Conservation (phyloP, 35 echinoderm and acorn worm species). For the Lytechinus pictus region DNA sequence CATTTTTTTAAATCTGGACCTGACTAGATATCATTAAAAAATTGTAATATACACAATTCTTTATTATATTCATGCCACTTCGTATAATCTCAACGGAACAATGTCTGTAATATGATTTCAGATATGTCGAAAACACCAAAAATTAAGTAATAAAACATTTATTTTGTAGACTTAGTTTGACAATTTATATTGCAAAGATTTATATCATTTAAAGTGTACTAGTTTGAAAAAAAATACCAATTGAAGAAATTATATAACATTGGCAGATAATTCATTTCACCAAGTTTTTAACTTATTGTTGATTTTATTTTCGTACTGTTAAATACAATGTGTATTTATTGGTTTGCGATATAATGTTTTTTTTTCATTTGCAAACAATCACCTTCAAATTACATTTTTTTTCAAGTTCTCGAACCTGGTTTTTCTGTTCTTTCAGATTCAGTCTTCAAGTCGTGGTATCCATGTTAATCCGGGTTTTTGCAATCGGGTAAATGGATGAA, state of each 20-base stretch:
- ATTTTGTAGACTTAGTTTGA: background rate
- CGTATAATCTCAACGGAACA: background rate
- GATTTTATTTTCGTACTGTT: too few relatives aligned
- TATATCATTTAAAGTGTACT: background rate
- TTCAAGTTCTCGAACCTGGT: too few relatives aligned
- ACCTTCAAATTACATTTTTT: too few relatives aligned
- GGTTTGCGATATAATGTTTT: too few relatives aligned
- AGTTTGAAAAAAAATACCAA: background rate
- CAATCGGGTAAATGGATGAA: too few relatives aligned
- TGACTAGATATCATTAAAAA: background rate
- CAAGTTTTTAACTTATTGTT: background rate
- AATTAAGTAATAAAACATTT: background rate
- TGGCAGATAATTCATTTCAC: background rate
- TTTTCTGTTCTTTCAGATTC: too few relatives aligned
- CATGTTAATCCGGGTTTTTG: too few relatives aligned
- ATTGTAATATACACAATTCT: background rate
- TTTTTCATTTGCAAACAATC: too few relatives aligned
- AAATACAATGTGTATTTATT: too few relatives aligned
- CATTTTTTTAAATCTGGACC: too few relatives aligned
- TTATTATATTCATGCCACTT: background rate
- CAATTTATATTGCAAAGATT: background rate
- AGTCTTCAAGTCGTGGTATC: too few relatives aligned
- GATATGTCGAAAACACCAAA: background rate
- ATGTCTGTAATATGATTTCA: background rate
- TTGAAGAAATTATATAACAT: background rate